These are phyloP conservation scores for Limnodromus scolopaceus DNA, from an alignment of 2,797 vertebrate genomes.

Conservation along the genomic window DNA sequence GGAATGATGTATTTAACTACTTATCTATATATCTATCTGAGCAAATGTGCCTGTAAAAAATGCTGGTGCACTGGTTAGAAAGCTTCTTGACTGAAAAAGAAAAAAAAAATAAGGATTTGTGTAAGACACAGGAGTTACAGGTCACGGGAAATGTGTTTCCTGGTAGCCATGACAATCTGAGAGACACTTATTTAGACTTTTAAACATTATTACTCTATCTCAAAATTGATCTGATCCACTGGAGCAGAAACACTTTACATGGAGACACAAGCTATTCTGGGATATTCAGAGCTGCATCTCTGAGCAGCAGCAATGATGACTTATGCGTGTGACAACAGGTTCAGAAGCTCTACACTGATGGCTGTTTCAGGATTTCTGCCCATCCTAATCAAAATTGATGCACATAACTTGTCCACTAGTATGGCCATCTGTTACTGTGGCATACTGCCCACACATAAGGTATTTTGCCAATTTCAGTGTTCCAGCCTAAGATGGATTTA, in stretches of 20 bases:
- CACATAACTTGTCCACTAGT: slow-evolving; percentile 15
- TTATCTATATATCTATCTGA: neutral
- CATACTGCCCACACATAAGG: slow-evolving; percentile 9
- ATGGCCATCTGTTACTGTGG: slow-evolving; percentile 37
- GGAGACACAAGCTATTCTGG: slow-evolving; percentile 8
- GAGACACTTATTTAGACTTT: neutral
- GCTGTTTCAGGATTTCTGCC: slow-evolving; percentile 38
- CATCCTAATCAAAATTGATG: slow-evolving; percentile 56
- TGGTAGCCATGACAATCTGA: neutral
- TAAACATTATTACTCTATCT: neutral
- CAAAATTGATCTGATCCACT: neutral
- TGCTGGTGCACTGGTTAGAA: neutral
- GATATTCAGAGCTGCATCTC: neutral
- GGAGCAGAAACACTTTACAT: neutral
- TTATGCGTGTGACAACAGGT: neutral
- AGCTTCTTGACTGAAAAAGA: neutral
- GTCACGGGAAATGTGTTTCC: neutral
- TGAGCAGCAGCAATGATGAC: neutral
- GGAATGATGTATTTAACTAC: neutral
- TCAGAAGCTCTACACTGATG: neutral
- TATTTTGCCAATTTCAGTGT: slow-evolving; percentile 21
- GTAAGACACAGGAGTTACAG: neutral
- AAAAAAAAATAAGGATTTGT: neutral
- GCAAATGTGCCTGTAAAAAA: neutral
- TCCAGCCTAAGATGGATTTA: slow-evolving; percentile 24